Evolutionary conservation across 2,797 vertebrate species (phyloP).

Genomic region (Jordanella pulchra): DNA sequence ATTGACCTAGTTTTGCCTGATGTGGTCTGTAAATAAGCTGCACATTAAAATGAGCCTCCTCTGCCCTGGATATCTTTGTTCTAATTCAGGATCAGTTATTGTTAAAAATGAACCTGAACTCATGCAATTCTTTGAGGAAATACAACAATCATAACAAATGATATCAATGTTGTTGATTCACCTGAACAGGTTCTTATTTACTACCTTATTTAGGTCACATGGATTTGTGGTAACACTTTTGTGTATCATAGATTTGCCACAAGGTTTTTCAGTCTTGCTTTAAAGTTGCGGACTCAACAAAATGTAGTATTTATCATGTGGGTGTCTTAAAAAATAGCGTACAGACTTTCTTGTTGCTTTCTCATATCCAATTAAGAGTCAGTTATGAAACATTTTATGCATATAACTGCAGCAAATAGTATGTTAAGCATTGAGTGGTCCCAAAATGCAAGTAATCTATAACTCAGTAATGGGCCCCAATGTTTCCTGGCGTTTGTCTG

Average conservation of each 20-base stretch:
- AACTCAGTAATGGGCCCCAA: neutral
- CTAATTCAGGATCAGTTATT: neutral
- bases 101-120: neutral
- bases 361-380: neutral
- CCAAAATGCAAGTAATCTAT: slow-evolving; percentile 9
- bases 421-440: neutral
- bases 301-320: slow-evolving; percentile 2
- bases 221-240: neutral
- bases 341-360: neutral
- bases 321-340: slow-evolving; percentile 3
- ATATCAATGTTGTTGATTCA: neutral
- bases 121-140: neutral
- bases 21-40: neutral
- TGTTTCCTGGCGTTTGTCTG: slow-evolving; percentile 4
- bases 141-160: neutral
- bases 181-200: neutral
- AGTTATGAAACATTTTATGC: slow-evolving; percentile 1
- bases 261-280: neutral
- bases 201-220: neutral
- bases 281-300: neutral
- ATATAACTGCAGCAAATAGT: neutral
- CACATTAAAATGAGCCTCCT: neutral
- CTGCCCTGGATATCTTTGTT: neutral
- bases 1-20: slow-evolving; percentile 6
- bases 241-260: neutral